These are phyloP conservation scores for Pseudomugil gertrudae DNA, from an alignment of 2,797 vertebrate species.

Conservation along the genomic window DNA sequence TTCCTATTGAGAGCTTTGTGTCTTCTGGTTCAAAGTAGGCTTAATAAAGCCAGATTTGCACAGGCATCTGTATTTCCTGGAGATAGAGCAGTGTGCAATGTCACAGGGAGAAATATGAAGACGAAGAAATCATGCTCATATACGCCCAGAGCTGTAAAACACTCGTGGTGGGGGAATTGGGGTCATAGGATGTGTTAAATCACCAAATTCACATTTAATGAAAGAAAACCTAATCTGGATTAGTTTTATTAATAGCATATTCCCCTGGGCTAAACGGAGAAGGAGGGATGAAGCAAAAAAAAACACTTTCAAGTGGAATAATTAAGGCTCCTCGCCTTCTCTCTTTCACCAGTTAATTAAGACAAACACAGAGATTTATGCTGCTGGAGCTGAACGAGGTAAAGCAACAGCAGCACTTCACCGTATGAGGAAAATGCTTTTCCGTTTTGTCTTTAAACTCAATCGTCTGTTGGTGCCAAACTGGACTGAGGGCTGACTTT, in stretches of 20 bases:
- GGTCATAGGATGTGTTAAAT: conserved; percentile 55
- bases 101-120: conserved; percentile 7
- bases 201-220: conserved; percentile 64
- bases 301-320: conserved; percentile 72
- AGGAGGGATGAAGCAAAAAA: conserved; percentile 23
- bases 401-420: conserved; percentile 23
- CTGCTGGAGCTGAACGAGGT: conserved; percentile 45
- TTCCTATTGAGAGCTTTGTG: conserved; percentile 37
- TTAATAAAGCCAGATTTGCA: conserved; percentile 47
- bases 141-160: conserved; percentile 29
- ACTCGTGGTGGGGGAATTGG: conserved; percentile 17
- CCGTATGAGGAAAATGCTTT: conserved; percentile 5
- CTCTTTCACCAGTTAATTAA: conserved; percentile 63
- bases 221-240: conserved; percentile 71
- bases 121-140: conserved; percentile 16
- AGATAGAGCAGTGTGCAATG: conserved; percentile 14
- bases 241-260: conserved; percentile 74
- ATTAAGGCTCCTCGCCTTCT: conserved; percentile 58
- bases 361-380: conserved; percentile 51
- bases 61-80: background rate
- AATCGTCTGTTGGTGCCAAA: background rate
- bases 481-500: conserved; percentile 10
- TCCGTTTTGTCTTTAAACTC: conserved; percentile 9
- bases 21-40: conserved; percentile 45
- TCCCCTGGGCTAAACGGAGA: conserved; percentile 44